Evolutionary conservation across 2,888 invertebrate genomes (phyloP), one percentile per base, ranked within the genome.

Genomic region (Chromoteleia sp.): DNA sequence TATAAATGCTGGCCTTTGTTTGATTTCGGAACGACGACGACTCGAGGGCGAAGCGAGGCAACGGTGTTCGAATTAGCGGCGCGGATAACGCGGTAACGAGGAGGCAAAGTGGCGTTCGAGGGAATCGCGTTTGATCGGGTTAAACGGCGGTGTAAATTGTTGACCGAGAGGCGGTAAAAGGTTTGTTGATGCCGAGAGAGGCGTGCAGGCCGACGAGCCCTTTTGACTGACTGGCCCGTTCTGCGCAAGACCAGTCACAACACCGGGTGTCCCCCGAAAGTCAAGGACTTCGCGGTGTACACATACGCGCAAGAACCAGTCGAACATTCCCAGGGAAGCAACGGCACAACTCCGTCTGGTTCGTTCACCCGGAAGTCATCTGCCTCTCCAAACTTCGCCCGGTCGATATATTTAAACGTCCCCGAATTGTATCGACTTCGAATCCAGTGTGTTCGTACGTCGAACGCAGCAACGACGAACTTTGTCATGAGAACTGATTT

Each of bases 311-410:
- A 75, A 70, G 45, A 80, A 80, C 74, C 68, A 82, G 73, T 71
- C 71, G 67, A 78, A 73, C 71, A 82, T 76, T 79, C 75, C 82
- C 79, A 76, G 78, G 54, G 39, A 70, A 39, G 39, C 39, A 29
- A 50, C 65, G 39, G 1, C n/a, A 63, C 39, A 29, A 50, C 65
- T 45, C 3, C n/a, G 68, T 59, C 56, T 73, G 41, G 82, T 76
- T 82, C 82, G 58, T 79, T 82, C 76, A 80, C 80, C 82, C 74
- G 68, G 73, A 76, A 68, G 68, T 65, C 43, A 59, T 52, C 45
- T 52, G 39, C 30, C 30, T 30, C 48, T 63, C 48, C 3, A 25
- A 25, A 25, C n/a, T n/a, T n/a, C n/a, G n/a, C n/a, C n/a, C n/a
- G n/a, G n/a, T n/a, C n/a, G n/a, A n/a, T n/a, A n/a, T n/a, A n/a